Percentiles rank a stretch among this genome's conserved stretches.
Evolutionary conservation across 2,888 invertebrate species (phyloP).

Genomic region (Holacanthella duospinosa): DNA sequence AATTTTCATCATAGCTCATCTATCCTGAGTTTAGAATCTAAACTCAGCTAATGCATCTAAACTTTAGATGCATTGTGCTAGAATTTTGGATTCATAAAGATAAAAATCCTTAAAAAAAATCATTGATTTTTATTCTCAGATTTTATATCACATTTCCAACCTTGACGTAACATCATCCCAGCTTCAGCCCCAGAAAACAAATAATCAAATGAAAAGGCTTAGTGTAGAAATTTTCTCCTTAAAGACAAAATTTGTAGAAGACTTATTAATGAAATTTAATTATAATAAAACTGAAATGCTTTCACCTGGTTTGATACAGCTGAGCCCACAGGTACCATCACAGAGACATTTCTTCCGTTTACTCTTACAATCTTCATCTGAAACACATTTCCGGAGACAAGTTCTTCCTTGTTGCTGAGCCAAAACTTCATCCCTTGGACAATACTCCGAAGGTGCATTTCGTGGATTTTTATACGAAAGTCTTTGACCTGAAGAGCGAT

Average conservation of each 20-base stretch:
- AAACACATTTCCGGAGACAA: slow-evolving; percentile 82
- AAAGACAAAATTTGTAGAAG: too few species aligned
- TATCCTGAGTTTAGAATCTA: too few species aligned
- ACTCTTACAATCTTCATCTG: slow-evolving; percentile 91
- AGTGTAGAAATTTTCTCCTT: not conserved
- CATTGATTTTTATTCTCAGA: too few species aligned
- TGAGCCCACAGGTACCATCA: slow-evolving; percentile 92
- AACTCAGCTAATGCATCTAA: too few species aligned
- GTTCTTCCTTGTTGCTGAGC: slow-evolving; percentile 71
- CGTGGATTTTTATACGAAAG: slow-evolving; percentile 21
- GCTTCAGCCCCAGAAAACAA: not conserved
- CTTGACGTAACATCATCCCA: not conserved
- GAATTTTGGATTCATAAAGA: too few species aligned
- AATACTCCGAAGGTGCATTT: slow-evolving; percentile 65
- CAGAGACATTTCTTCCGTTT: slow-evolving; percentile 93
- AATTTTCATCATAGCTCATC: too few species aligned
- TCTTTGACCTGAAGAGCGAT: not conserved
- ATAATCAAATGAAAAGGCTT: not conserved
- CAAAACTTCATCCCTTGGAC: slow-evolving; percentile 75
- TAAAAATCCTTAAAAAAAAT: too few species aligned
- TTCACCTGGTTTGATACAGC: slow-evolving; percentile 90
- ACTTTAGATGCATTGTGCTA: too few species aligned
- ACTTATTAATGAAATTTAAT: too few species aligned
- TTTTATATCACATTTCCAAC: not conserved
- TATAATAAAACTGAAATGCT: not conserved